Evolutionary conservation across 2,113 vertebrate genomes (phyloP), one percentile per base, ranked within the genome.

Genomic region (Hemicordylus capensis): DNA sequence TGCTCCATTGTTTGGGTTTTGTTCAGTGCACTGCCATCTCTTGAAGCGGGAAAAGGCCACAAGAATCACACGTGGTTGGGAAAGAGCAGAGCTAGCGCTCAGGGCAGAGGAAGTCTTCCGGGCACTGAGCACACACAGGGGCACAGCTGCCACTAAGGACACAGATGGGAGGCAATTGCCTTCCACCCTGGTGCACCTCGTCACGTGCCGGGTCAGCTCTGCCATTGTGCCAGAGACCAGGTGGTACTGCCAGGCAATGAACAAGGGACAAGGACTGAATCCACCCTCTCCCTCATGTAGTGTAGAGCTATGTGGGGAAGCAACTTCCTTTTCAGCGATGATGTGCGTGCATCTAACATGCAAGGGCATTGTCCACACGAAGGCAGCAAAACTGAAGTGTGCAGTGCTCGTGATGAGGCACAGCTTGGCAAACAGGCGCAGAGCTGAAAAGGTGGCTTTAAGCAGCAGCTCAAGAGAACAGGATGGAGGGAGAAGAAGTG

Each of bases 131-230:
- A 84, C 80, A 87, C 0, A 14, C 86, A 59, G 92, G 81, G 84
- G 90, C 93, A 93, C 94, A 94, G 92, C 93, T 95, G 94, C 92
- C 37, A 2, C 42, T 0, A 77, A 94, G 91, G 88, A 88, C 91
- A 88, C 94, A 94, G 94, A 94, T 95, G 94, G 94, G 91, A 94
- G 89, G 89, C 80, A 75, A 93, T 95, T 94, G 91, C 92, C 78
- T 95, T 95, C 94, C 94, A 92, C 92, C 90, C 92, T 1, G 78
- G 74, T 94, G 93, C 94, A 88, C 91, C 83, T 58, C 73, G 0
- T 89, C 93, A 93, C 87, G 85, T 91, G 92, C 56, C 0, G 86
- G 77, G 67, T 51, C 67, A 51, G 69, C 42, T 67, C 1, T 0
- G 80, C 79, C 85, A 67, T 87, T 87, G 82, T 84, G 44, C 0